Evolutionary conservation across 2,888 invertebrate species (phyloP).

Genomic region (Tetranychus piercei): DNA sequence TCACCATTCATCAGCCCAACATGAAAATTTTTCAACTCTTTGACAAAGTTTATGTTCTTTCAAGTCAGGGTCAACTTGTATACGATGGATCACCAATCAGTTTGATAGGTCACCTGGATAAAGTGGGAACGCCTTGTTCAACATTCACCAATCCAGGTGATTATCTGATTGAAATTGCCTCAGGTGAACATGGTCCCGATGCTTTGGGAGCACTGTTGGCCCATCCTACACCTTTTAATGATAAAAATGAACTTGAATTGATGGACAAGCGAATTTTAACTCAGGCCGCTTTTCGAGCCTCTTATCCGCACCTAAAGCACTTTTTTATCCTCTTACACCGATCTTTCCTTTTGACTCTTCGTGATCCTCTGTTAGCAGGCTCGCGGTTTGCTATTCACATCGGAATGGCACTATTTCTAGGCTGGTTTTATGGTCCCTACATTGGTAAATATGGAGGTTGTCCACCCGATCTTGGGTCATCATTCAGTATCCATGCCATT

Average conservation of each 20-base stretch:
- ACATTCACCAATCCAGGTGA: slow-evolving; percentile 92
- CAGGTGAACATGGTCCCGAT: slow-evolving; percentile 9
- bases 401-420: slow-evolving; percentile 40
- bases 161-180: slow-evolving; percentile 36
- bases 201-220: not conserved
- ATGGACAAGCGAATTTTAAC: not conserved
- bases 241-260: not conserved
- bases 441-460: slow-evolving; percentile 60
- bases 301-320: slow-evolving; percentile 9
- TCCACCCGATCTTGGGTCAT: slow-evolving; percentile 13
- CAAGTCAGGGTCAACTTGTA: slow-evolving; percentile 18
- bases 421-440: slow-evolving; percentile 56
- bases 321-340: slow-evolving; percentile 6
- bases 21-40: slow-evolving; percentile 18
- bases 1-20: slow-evolving; percentile 23
- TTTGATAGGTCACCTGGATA: slow-evolving; percentile 10
- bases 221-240: not conserved
- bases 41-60: slow-evolving; percentile 18
- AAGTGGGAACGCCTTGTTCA: slow-evolving; percentile 50
- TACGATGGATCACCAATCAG: slow-evolving; percentile 18
- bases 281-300: not conserved
- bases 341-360: slow-evolving; percentile 9
- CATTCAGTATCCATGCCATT: not conserved
- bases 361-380: slow-evolving; percentile 8
- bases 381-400: slow-evolving; percentile 4